A percentile compares a stretch with the other conserved stretches of the same genome.
phyloP scores from a whole-genome alignment of 1,140 invertebrate species.

The Drosophila lowei region DNA sequence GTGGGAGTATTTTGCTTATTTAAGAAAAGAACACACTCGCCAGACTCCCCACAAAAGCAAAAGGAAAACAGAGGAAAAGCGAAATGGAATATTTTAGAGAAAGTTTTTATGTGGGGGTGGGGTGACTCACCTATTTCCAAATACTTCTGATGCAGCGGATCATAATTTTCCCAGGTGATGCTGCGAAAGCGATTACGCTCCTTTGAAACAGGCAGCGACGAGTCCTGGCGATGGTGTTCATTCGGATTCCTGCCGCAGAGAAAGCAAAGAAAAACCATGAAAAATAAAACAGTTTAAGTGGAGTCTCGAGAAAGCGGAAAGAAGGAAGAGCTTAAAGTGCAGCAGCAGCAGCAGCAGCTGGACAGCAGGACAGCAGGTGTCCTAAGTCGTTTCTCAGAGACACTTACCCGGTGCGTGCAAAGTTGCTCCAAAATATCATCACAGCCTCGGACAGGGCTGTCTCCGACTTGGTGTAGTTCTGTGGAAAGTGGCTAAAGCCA shows the following conservation, averaged over 20 bases:
- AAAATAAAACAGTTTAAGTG: constrained; percentile 26
- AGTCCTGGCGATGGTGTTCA: constrained; percentile 90
- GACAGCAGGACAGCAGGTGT: constrained; percentile 36
- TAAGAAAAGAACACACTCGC: too few species aligned
- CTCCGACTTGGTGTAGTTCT: constrained; percentile 96
- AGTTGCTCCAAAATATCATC: constrained; percentile 98
- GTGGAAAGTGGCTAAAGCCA: constrained; percentile 91
- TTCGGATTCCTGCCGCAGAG: constrained; percentile 91
- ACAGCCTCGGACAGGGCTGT: constrained; percentile 94
- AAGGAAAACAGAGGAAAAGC: not conserved
- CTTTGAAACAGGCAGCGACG: constrained; percentile 89
- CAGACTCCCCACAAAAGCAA: too few species aligned
- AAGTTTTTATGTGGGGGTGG: not conserved
- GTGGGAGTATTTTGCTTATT: too few species aligned
- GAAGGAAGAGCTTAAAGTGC: constrained; percentile 27
- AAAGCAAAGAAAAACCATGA: not conserved
- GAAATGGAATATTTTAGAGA: too few species aligned
- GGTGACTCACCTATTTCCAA: constrained; percentile 92
- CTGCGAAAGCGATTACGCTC: constrained; percentile 92
- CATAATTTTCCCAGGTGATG: constrained; percentile 95
- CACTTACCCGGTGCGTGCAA: constrained; percentile 95
- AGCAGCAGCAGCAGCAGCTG: constrained; percentile 1
- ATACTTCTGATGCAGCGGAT: constrained; percentile 95
- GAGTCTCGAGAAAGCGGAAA: not conserved
- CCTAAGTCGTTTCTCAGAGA: constrained; percentile 30